Evolutionary conservation across 1,140 invertebrate species (phyloP).

Genomic region (Ips typographus): DNA sequence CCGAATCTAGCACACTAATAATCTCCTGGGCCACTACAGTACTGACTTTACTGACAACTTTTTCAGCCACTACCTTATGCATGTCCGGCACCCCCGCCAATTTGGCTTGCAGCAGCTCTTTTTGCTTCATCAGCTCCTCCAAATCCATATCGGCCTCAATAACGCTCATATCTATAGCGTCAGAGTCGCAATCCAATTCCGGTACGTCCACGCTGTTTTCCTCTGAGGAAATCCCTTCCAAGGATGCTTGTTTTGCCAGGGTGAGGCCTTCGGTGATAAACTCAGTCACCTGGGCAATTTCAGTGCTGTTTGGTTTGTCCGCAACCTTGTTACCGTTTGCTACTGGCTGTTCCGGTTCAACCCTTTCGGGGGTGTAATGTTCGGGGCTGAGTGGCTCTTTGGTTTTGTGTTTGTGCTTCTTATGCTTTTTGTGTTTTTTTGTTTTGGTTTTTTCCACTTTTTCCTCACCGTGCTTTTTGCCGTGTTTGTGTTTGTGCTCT

Average conservation of each 20-base stretch:
- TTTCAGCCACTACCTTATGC: slow-evolving; percentile 37
- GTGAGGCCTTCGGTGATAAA: slow-evolving; percentile 45
- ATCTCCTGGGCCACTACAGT: slow-evolving; percentile 45
- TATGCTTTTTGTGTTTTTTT: slow-evolving; percentile 51
- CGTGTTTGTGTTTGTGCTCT: slow-evolving; percentile 51
- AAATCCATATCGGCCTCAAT: slow-evolving; percentile 85
- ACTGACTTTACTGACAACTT: slow-evolving; percentile 13
- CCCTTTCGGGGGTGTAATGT: slow-evolving; percentile 50
- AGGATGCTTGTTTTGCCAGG: slow-evolving; percentile 30
- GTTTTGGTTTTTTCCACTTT: slow-evolving; percentile 42
- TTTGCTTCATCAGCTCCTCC: slow-evolving; percentile 86
- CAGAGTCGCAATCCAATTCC: slow-evolving; percentile 71
- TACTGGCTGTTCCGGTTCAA: slow-evolving; percentile 20
- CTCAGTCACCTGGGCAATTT: slow-evolving; percentile 41
- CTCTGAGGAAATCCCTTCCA: slow-evolving; percentile 70
- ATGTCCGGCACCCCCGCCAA: slow-evolving; percentile 57
- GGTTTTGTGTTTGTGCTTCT: slow-evolving; percentile 48
- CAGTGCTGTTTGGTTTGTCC: slow-evolving; percentile 12
- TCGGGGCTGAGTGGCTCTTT: slow-evolving; percentile 38
- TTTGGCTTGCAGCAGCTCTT: slow-evolving; percentile 69
- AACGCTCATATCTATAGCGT: slow-evolving; percentile 68
- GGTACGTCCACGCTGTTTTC: slow-evolving; percentile 62
- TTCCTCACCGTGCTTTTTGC: slow-evolving; percentile 46
- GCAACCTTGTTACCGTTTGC: slow-evolving; percentile 31
- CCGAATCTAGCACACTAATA: slow-evolving; percentile 51